These are phyloP conservation scores for Malachius bipustulatus DNA, from an alignment of 2,888 invertebrate genomes.

Conservation along the genomic window DNA sequence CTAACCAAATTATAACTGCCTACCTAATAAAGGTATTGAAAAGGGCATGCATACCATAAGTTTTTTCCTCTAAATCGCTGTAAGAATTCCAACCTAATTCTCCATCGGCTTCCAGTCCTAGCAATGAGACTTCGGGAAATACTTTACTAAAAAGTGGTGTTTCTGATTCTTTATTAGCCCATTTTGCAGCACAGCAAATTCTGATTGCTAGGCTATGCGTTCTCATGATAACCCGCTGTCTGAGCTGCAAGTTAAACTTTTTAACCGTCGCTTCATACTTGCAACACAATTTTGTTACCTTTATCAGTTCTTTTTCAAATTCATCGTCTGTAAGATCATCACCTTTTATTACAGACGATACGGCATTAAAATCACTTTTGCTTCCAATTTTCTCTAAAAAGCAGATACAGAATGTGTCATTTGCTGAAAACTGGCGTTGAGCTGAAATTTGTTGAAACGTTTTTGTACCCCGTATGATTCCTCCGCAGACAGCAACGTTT, in stretches of 20 bases:
- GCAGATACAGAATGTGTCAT: slow-evolving; percentile 24
- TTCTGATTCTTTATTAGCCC: slow-evolving; percentile 21
- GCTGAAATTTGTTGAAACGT: slow-evolving; percentile 17
- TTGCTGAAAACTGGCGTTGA: slow-evolving; percentile 9
- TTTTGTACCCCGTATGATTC: slow-evolving; percentile 24
- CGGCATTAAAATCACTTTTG: slow-evolving; percentile 25
- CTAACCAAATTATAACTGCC: too few relatives aligned
- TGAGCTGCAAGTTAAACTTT: slow-evolving; percentile 23
- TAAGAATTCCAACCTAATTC: slow-evolving; percentile 30
- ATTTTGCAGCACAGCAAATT: slow-evolving; percentile 28
- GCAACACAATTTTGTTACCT: slow-evolving; percentile 18
- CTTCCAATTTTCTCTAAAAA: slow-evolving; percentile 20
- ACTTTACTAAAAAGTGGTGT: slow-evolving; percentile 22
- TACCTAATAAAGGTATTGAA: too few relatives aligned
- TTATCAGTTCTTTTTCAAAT: slow-evolving; percentile 23
- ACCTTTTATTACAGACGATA: slow-evolving; percentile 26
- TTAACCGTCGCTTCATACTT: slow-evolving; percentile 1
- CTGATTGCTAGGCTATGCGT: slow-evolving; percentile 23
- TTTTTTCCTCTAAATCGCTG: slow-evolving; percentile 7
- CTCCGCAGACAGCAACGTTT: slow-evolving; percentile 27
- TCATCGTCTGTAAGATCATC: slow-evolving; percentile 23
- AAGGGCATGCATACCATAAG: too few relatives aligned
- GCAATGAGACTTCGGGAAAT: slow-evolving; percentile 25
- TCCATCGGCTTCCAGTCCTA: slow-evolving; percentile 28
- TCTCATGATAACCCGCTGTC: slow-evolving; percentile 20